A percentile compares a stretch with the other conserved stretches of the same genome.
Evolutionary conservation across 1,140 invertebrate species (phyloP).

Genomic region (Bradynema listronoti): DNA sequence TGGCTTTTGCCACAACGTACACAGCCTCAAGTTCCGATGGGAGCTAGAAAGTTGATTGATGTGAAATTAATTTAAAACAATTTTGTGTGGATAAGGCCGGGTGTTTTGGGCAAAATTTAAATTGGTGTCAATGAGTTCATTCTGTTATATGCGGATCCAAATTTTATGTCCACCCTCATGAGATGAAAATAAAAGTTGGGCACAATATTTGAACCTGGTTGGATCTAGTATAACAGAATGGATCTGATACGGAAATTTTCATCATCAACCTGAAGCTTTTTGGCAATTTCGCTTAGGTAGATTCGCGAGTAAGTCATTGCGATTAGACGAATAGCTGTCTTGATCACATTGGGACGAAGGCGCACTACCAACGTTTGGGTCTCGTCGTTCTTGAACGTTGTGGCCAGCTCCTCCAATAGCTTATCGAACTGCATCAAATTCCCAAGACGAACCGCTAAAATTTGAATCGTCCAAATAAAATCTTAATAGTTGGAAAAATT

Average conservation of each 20-base stretch:
- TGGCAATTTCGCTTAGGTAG: constrained; percentile 83
- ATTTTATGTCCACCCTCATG: no score
- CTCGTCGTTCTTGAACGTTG: constrained; percentile 46
- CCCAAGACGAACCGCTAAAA: constrained; percentile 78
- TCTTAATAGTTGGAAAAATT: constrained; percentile 9
- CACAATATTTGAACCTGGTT: no score
- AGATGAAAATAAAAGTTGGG: no score
- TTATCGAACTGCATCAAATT: constrained; percentile 87
- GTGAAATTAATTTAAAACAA: not conserved
- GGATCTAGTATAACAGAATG: no score
- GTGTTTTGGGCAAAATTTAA: not conserved
- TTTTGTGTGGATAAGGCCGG: not conserved
- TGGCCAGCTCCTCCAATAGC: constrained; percentile 71
- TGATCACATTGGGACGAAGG: constrained; percentile 95
- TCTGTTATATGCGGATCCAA: no score
- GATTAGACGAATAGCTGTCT: constrained; percentile 93
- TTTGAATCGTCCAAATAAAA: constrained; percentile 4
- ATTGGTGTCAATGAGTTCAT: no score
- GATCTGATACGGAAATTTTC: no score
- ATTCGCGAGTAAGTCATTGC: constrained; percentile 92
- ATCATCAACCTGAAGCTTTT: constrained; percentile 76
- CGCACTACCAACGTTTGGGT: constrained; percentile 60
- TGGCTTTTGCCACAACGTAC: constrained; percentile 98
- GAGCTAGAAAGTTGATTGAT: constrained; percentile 59
- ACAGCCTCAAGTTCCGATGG: constrained; percentile 95